Conservation (phyloP, 2,888 invertebrate genomes). For the Andrena praecox region DNA sequence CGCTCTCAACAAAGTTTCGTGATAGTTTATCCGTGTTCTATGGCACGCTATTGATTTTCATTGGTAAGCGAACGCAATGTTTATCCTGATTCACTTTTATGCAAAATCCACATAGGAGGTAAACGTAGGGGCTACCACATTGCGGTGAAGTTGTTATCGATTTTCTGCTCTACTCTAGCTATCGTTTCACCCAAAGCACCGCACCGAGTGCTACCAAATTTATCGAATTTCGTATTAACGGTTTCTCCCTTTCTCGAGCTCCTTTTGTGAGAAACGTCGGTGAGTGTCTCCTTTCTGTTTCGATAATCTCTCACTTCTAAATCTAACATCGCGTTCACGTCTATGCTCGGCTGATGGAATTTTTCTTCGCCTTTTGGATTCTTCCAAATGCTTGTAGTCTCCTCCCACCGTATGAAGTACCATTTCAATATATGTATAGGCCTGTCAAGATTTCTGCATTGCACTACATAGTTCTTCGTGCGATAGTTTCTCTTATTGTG, state of each 20-base stretch:
- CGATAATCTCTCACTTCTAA: background rate
- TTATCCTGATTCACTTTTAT: background rate
- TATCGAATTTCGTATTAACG: background rate
- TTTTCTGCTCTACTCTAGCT: slow-evolving; percentile 57
- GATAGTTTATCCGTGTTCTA: slow-evolving; percentile 19
- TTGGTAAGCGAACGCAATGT: slow-evolving; percentile 37
- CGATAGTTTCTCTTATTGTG: background rate
- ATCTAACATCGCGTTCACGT: background rate
- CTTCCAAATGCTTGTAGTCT: background rate
- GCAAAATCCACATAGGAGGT: background rate
- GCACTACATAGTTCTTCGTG: background rate
- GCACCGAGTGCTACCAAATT: background rate
- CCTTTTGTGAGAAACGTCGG: background rate
- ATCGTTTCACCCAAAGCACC: slow-evolving; percentile 39
- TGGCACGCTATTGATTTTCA: slow-evolving; percentile 8
- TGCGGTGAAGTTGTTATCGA: slow-evolving; percentile 64
- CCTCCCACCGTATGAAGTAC: background rate
- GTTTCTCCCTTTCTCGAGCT: too few species aligned
- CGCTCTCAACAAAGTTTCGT: slow-evolving; percentile 3
- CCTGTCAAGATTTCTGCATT: background rate
- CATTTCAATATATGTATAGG: background rate
- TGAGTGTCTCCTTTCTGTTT: background rate
- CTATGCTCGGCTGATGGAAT: background rate
- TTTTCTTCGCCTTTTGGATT: background rate
- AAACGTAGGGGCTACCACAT: slow-evolving; percentile 49